Evolutionary conservation across 23 tunicate species (phyloP), one percentile per base, ranked within the genome.

Genomic region (Halocynthia aurantium): DNA sequence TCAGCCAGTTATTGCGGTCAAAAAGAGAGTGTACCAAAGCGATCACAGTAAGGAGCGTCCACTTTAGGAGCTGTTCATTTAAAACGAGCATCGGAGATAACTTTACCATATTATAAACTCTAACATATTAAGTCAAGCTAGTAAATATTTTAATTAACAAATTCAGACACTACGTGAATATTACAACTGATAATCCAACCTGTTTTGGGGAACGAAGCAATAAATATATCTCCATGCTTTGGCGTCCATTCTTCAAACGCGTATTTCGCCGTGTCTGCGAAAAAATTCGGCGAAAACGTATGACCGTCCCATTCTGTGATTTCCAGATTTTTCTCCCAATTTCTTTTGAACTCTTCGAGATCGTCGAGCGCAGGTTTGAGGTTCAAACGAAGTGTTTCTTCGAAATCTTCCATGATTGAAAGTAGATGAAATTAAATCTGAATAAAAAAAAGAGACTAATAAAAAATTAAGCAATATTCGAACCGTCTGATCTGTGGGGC

Each of bases 301-400:
- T 74, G 78, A 5, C 78, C 78, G 63, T 74, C 56, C 78, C 78
- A 74, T 18, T 74, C 78, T 12, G 78, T 74, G 61, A 74, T 74
- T 18, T 74, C 64, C 15, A 62, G 13, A 49, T 74, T 74, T 44
- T 74, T 64, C 10, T 62, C 78, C 78, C 78, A 74, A 49, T 74
- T 74, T 12, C 64, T 40, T 18, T 74, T 64, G 21, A 74, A 74
- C 40, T 74, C 78, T 10, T 53, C 78, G 56, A 74, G 31, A 21
- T 74, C 78, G 63, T 74, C 78, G 31, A 74, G 31, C 64, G 56
- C 78, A 0, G 78, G 78, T n/a, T 56, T 74, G 5, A 74, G 78
- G 31, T 56, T 74, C 31, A 64, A 56, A 19, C 64, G 78, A 44
- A 74, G 21, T 21, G 78, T 51, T 10, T 62, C 78, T 18, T 74